Base-by-base conservation (phyloP, 1,140 invertebrate genomes). In the Tetramorium simillimum region DNA sequence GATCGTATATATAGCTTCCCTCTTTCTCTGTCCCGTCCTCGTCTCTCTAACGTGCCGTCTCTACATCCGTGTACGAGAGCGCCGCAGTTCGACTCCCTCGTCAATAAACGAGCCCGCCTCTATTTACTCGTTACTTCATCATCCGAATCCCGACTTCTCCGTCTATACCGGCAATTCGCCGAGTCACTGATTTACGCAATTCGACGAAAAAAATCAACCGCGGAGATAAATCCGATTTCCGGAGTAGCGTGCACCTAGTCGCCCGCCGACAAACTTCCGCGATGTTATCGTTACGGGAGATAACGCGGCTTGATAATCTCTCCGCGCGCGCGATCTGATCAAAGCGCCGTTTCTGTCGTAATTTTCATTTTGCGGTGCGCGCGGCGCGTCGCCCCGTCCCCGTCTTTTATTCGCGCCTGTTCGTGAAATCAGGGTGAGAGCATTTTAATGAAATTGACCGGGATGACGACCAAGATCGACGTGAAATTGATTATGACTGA, bases 71-170 rank as follows among this genome's bases (percentile, higher is more conserved):
- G n/a, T 63, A 70, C 69, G 67, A 70, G 86, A 70, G 86, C 88
- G 62, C 81, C 81, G 56, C 81, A 77, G 90, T 87, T 33, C 78
- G 80, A 89, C 75, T 89, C 65, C 78, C 84, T 85, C 86, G 80
- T 91, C 90, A 91, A 91, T 91, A 91, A 91, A 91, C 90, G 90
- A 87, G 72, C 88, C 69, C 80, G 81, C 88, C 82, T 91, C 86
- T 92, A 88, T 92, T 92, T 92, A 92, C 91, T 87, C 88, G 91
- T 92, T 92, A 91, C 91, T 92, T 92, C 91, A 92, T 92, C 91
- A 89, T 89, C 86, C 84, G 87, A 89, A 85, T 89, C 76, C 80
- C 70, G 88, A 87, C 75, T 73, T 82, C 56, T 75, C 70, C 49
- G 62, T 88, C 53, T 65, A 43, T 40, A 62, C 40, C 76, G 69